Conservation (phyloP, 2,888 invertebrate genomes). For the Horisme vitalbata region DNA sequence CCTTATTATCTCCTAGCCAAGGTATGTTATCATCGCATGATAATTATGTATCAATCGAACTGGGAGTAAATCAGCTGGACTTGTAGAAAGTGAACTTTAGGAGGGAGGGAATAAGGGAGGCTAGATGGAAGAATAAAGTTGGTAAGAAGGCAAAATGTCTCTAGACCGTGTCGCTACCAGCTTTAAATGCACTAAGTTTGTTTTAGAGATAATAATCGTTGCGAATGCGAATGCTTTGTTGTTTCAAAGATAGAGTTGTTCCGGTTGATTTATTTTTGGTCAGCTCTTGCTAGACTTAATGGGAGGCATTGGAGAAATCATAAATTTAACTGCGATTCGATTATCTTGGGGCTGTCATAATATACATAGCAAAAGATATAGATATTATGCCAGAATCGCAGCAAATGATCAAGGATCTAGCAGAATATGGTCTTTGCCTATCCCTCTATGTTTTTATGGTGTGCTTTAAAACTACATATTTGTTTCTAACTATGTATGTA, state of each 20-base stretch:
- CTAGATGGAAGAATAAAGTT: slow-evolving; percentile 40
- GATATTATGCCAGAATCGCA: no score
- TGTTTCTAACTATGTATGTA: no score
- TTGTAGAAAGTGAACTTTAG: slow-evolving; percentile 50
- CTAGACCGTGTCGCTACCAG: slow-evolving; percentile 80
- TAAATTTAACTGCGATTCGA: slow-evolving; percentile 25
- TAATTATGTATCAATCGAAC: slow-evolving; percentile 30
- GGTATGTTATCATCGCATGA: slow-evolving; percentile 27
- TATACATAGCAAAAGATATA: no score
- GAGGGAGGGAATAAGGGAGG: slow-evolving; percentile 36
- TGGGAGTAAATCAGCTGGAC: slow-evolving; percentile 38
- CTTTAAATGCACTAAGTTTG: slow-evolving; percentile 81
- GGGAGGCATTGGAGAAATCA: slow-evolving; percentile 39
- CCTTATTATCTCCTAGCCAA: slow-evolving; percentile 28
- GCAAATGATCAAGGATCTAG: no score
- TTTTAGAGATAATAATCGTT: slow-evolving; percentile 81
- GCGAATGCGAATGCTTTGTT: slow-evolving; percentile 74
- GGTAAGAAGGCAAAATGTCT: slow-evolving; percentile 68
- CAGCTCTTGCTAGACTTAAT: slow-evolving; percentile 70
- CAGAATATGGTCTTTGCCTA: no score
- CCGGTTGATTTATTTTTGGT: slow-evolving; percentile 78
- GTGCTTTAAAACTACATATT: no score
- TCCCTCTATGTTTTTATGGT: no score
- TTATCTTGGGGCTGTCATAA: slow-evolving; percentile 15
- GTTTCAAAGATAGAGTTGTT: slow-evolving; percentile 81